Evolutionary conservation across 2,797 vertebrate species (phyloP), one percentile per base, ranked within the genome.

Genomic region (Sebastes itinus): DNA sequence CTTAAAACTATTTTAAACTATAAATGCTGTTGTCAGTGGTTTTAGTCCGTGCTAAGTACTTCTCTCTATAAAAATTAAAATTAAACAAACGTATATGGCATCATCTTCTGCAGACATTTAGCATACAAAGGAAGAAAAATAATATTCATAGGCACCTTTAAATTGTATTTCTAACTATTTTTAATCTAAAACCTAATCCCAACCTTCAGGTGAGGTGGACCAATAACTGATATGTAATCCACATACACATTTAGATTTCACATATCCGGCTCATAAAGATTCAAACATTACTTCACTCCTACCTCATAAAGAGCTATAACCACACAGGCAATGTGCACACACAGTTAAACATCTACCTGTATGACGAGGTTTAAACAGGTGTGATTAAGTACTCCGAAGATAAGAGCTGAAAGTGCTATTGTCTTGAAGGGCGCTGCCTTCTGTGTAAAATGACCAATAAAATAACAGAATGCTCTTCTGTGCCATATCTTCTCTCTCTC

Each of bases 381-480:
- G 82, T 38, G 65, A 72, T 74, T 11, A 18, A 63, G 65, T 2
- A 23, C 38, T 27, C 2, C 16, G 18, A 3, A 70, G 91, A 92
- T 92, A 92, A 92, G 86, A 77, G 59, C 65, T 81, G 59, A 85
- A 71, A 38, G 71, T 7, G 70, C 82, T 56, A 82, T 89, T 83
- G 82, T 87, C 33, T 69, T 32, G 9, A 7, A 2, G 38, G 85
- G 64, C 33, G 5, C 23, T 23, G 8, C 42, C 85, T 32, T 32
- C 25, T 77, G 74, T 77, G 69, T 64, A 18, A 23, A 72, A 76
- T 14, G 23, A 7, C 23, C 35, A 33, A 6, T 7, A 38, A 38
- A 38, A 42, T 18, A 63, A 73, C 49, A 77, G 32, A 69, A 55
- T 54, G 35, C 69, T 14, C 27, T 7, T 61, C 12, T 38, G 5